Percentiles rank a stretch among this genome's conserved stretches.
phyloP scores from a whole-genome alignment of 2,888 invertebrate species.

The Chrysina gloriosa region DNA sequence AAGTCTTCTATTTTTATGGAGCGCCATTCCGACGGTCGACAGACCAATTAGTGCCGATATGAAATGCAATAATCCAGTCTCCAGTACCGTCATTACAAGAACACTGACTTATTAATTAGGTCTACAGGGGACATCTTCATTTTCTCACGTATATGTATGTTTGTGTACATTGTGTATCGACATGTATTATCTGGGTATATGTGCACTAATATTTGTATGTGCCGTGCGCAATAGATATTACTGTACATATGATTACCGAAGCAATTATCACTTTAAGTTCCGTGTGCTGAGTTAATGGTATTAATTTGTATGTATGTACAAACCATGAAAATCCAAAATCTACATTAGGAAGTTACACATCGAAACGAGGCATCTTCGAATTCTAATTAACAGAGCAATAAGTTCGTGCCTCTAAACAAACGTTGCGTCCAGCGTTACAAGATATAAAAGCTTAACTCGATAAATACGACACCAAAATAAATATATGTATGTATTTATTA shows the following conservation, averaged over 20 bases:
- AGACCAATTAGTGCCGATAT: conserved; percentile 48
- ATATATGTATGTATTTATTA: background rate
- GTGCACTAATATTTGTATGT: background rate
- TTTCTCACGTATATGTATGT: conserved; percentile 41
- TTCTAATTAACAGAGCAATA: background rate
- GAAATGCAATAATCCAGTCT: conserved; percentile 47
- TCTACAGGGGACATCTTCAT: conserved; percentile 42
- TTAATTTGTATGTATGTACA: background rate
- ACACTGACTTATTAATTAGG: conserved; percentile 47
- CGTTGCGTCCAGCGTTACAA: background rate
- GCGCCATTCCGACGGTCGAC: conserved; percentile 46
- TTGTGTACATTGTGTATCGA: background rate
- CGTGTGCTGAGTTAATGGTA: background rate
- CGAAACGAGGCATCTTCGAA: background rate
- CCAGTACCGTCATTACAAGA: conserved; percentile 42
- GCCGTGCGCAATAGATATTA: background rate
- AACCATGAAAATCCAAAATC: background rate
- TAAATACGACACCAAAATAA: too few species aligned
- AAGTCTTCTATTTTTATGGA: conserved; percentile 45
- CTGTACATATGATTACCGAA: conserved; percentile 9
- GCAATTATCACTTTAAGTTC: conserved; percentile 15
- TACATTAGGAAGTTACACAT: background rate
- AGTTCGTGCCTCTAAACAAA: conserved; percentile 6
- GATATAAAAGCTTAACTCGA: too few species aligned
- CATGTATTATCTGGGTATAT: background rate